Percentiles rank a stretch among this genome's conserved stretches.
Evolutionary conservation across 2,113 vertebrate species (phyloP).

Genomic region (Engraulis encrasicolus): DNA sequence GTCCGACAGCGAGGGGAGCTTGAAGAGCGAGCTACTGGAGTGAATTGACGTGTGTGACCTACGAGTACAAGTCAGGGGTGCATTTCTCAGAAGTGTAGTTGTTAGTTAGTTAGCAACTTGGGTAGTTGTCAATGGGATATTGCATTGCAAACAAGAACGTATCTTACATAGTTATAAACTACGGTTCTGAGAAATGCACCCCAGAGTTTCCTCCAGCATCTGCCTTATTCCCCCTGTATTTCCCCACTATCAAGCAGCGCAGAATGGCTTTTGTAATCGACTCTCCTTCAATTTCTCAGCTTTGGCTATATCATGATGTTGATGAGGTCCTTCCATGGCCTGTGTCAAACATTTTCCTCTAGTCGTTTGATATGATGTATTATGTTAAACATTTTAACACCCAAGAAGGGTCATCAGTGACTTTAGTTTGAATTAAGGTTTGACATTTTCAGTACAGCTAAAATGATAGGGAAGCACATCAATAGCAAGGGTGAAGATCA

Average conservation of each 20-base stretch:
- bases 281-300: neutral
- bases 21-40: neutral
- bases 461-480: neutral
- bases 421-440: neutral
- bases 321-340: neutral
- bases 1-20: slow-evolving; percentile 36
- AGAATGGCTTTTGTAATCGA: neutral
- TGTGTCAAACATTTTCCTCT: neutral
- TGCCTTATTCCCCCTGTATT: too few species aligned
- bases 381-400: too few species aligned
- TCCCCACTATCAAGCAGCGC: too few species aligned
- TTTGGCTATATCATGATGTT: neutral
- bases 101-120: too few species aligned
- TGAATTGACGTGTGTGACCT: neutral
- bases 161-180: too few species aligned
- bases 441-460: neutral
- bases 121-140: too few species aligned
- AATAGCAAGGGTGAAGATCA: neutral
- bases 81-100: too few species aligned
- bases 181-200: too few species aligned
- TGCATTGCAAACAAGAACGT: too few species aligned
- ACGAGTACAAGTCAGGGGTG: too few species aligned
- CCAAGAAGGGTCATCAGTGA: too few species aligned
- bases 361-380: neutral
- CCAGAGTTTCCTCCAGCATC: too few species aligned